A percentile compares a stretch with the other conserved stretches of the same genome.
Conservation (phyloP, 2,888 invertebrate genomes). For the Polyommatus iphigenia region DNA sequence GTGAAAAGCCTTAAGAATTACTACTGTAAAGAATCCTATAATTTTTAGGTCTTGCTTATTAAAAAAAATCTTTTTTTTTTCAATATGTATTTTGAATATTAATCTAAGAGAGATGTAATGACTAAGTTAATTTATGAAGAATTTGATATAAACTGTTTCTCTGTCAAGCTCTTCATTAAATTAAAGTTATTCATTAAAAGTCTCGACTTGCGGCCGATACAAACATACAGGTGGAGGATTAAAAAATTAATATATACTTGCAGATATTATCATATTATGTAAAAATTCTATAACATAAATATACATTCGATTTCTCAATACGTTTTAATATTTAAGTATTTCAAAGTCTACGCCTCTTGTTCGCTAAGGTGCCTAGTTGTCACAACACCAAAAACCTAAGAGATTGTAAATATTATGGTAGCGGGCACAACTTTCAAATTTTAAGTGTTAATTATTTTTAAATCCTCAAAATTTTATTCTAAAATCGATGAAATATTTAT, state of each 20-base stretch:
- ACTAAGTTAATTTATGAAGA: too few species aligned
- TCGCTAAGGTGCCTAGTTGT: conserved; percentile 35
- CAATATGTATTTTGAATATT: too few species aligned
- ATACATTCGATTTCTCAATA: conserved; percentile 29
- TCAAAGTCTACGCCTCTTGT: conserved; percentile 16
- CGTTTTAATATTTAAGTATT: conserved; percentile 26
- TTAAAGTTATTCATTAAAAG: too few species aligned
- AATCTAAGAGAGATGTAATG: neutral
- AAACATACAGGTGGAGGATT: neutral
- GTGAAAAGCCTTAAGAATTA: conserved; percentile 10
- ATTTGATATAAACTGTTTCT: too few species aligned
- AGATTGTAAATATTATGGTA: conserved; percentile 42
- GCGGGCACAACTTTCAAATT: conserved; percentile 44
- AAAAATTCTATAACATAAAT: neutral
- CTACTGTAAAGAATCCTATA: neutral
- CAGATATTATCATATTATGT: neutral
- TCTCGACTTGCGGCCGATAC: neutral
- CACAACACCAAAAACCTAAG: conserved; percentile 35
- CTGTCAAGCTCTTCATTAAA: too few species aligned
- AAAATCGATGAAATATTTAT: neutral
- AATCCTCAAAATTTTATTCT: conserved; percentile 13
- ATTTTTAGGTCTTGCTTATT: neutral
- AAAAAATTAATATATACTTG: too few species aligned
- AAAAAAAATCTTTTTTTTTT: neutral
- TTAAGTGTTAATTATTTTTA: conserved; percentile 34